phyloP scores from a whole-genome alignment of 92 coral and sea anemone genomes.

The Porites rus region DNA sequence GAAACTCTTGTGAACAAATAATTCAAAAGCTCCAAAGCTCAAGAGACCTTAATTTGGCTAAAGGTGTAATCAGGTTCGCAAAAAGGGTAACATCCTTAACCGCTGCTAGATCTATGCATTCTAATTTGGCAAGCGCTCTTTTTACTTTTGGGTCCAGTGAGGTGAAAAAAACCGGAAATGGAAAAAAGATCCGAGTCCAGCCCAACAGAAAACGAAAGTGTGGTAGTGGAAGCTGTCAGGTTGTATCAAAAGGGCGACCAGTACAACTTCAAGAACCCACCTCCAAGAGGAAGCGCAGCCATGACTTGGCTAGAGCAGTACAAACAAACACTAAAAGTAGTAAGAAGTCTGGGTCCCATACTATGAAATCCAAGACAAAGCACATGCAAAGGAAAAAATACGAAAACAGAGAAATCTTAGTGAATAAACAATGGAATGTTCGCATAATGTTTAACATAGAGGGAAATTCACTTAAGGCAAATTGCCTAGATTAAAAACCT shows the following conservation, averaged over 20 bases:
- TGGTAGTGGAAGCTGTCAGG: constrained; percentile 42
- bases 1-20: constrained; percentile 46
- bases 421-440: constrained; percentile 23
- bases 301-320: constrained; percentile 49
- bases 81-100: constrained; percentile 52
- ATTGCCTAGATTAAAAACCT: constrained; percentile 19
- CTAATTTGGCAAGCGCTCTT: constrained; percentile 59
- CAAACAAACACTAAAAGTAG: constrained; percentile 49
- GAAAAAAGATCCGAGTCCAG: constrained; percentile 42
- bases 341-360: constrained; percentile 65
- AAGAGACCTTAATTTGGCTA: constrained; percentile 60
- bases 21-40: constrained; percentile 56
- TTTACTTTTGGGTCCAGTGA: constrained; percentile 70
- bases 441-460: constrained; percentile 15
- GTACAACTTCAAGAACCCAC: constrained; percentile 18
- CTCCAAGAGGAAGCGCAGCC: constrained; percentile 30
- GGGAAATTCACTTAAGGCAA: constrained; percentile 25
- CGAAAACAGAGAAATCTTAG: constrained; percentile 9
- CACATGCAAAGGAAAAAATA: constrained; percentile 52
- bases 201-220: constrained; percentile 38
- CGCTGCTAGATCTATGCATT: constrained; percentile 49
- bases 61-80: constrained; percentile 60
- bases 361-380: constrained; percentile 64
- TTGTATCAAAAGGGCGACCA: constrained; percentile 39
- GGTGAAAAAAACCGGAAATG: constrained; percentile 36